A percentile compares a stretch with the other conserved stretches of the same genome.
phyloP scores from a whole-genome alignment of 2,113 vertebrate genomes.

The Pedetes capensis region DNA sequence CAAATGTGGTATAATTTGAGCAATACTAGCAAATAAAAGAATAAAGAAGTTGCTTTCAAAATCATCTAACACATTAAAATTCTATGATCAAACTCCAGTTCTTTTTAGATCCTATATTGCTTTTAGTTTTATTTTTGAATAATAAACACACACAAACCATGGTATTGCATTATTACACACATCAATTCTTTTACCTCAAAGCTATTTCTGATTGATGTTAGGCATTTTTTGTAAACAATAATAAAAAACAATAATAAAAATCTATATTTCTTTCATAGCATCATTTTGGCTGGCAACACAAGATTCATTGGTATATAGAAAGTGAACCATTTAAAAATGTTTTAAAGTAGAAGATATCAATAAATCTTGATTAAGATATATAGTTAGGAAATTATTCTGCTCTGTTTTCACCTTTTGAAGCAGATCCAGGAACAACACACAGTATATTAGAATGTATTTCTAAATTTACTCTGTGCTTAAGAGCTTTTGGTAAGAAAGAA shows the following conservation, averaged over 20 bases:
- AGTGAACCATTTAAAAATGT: neutral
- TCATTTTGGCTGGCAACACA: neutral
- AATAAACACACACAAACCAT: neutral
- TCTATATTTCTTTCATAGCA: constrained; percentile 9
- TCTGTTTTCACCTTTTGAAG: neutral
- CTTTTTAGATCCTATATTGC: neutral
- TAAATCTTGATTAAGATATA: constrained; percentile 31
- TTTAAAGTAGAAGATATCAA: constrained; percentile 32
- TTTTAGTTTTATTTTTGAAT: constrained; percentile 40
- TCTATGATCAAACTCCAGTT: neutral
- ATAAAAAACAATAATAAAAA: constrained; percentile 19
- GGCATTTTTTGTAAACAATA: neutral
- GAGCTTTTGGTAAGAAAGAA: neutral
- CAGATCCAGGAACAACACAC: neutral
- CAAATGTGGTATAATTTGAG: neutral
- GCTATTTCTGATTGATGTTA: constrained; percentile 15
- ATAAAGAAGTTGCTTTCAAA: neutral
- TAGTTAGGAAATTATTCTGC: neutral
- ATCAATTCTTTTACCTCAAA: neutral
- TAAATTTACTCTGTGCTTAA: constrained; percentile 9
- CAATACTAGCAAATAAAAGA: neutral
- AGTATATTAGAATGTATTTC: neutral
- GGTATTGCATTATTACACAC: neutral
- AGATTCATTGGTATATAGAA: neutral
- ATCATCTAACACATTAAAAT: neutral